A percentile compares a stretch with the other conserved stretches of the same genome.
Evolutionary conservation across 2,797 vertebrate genomes (phyloP).

Genomic region (Mycteria americana): DNA sequence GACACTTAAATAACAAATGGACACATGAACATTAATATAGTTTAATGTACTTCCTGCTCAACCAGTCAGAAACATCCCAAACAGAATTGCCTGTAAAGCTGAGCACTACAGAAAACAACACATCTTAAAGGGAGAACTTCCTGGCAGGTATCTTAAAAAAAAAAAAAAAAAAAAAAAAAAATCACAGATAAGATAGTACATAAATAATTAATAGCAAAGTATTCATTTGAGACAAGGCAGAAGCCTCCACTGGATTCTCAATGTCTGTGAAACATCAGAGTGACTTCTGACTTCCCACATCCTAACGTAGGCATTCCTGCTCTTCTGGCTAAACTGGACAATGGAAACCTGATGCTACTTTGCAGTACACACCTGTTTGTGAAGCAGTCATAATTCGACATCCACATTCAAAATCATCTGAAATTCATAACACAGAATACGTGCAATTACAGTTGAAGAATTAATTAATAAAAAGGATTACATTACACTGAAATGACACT

Average conservation of each 20-base stretch:
- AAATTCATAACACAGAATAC: background rate
- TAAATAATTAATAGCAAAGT: background rate
- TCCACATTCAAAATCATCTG: background rate
- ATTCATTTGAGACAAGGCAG: background rate
- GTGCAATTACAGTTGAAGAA: slow-evolving; percentile 28
- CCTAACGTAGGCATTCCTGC: background rate
- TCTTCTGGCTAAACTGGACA: background rate
- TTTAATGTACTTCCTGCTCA: background rate
- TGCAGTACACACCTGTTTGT: background rate
- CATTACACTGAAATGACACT: slow-evolving; percentile 16
- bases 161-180: background rate
- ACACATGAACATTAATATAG: background rate
- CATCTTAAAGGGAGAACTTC: background rate
- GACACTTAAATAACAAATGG: background rate
- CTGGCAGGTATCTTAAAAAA: background rate
- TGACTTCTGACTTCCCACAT: background rate
- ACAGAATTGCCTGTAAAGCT: background rate
- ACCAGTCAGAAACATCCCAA: background rate
- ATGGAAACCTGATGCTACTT: background rate
- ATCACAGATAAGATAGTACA: background rate
- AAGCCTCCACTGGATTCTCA: background rate
- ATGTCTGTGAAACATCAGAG: background rate
- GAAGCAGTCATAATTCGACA: background rate
- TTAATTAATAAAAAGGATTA: slow-evolving; percentile 23
- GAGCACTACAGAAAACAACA: background rate